Evolutionary conservation across 2,113 vertebrate genomes (phyloP).

Genomic region (Cyprinodon variegatus): DNA sequence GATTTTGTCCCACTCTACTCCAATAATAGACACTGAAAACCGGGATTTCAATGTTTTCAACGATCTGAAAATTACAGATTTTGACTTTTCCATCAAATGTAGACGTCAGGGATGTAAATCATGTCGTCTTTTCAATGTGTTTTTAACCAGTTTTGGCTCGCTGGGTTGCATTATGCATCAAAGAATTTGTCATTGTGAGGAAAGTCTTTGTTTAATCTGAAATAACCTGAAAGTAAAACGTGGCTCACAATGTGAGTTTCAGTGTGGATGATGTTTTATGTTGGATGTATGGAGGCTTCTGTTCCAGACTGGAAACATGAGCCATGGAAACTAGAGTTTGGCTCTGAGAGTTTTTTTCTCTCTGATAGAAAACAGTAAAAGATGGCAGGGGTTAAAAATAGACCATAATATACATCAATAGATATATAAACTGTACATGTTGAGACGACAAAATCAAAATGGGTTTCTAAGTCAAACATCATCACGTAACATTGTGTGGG

Average conservation of each 20-base stretch:
- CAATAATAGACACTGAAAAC: too few species aligned
- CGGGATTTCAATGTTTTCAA: too few species aligned
- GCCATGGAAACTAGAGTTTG: neutral
- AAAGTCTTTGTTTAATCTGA: neutral
- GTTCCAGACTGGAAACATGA: neutral
- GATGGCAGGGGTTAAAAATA: neutral
- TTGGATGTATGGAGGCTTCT: neutral
- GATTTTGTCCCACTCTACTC: too few species aligned
- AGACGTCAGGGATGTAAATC: too few species aligned
- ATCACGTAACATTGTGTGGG: too few species aligned
- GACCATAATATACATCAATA: neutral
- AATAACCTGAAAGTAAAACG: neutral
- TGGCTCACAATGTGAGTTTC: neutral
- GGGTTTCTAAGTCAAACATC: neutral
- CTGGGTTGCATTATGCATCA: neutral
- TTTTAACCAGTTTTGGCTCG: too few species aligned
- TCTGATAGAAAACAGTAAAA: neutral
- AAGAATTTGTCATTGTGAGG: neutral
- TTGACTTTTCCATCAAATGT: too few species aligned
- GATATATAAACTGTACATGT: too few species aligned
- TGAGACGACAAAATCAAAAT: neutral
- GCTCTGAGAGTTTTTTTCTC: too few species aligned
- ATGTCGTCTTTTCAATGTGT: too few species aligned
- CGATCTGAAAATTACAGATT: too few species aligned
- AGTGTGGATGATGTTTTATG: neutral